Evolutionary conservation across 2,797 vertebrate genomes (phyloP).

Genomic region (Notoglanidium macrostoma): DNA sequence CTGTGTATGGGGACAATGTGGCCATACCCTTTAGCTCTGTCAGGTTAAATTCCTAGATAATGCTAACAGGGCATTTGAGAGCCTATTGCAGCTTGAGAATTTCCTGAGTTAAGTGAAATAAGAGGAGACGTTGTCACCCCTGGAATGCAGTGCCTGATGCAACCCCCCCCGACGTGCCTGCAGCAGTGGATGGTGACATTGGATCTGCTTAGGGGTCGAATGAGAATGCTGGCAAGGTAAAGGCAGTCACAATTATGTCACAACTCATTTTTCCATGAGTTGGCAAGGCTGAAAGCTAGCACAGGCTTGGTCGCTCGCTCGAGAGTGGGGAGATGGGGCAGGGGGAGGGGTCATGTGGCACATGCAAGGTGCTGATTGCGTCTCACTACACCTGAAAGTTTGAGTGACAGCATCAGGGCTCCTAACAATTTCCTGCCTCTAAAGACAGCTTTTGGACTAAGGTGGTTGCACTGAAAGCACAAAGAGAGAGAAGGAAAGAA

Average conservation of each 20-base stretch:
- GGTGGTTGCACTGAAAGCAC: constrained; percentile 94
- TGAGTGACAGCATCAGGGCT: constrained; percentile 86
- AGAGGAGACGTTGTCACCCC: constrained; percentile 42
- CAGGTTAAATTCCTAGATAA: constrained; percentile 35
- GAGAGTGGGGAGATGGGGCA: constrained; percentile 34
- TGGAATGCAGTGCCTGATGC: constrained; percentile 28
- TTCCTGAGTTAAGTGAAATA: constrained; percentile 57
- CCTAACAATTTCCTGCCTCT: constrained; percentile 88
- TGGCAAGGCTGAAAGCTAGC: constrained; percentile 64
- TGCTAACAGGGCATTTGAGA: constrained; percentile 42
- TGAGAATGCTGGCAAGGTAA: constrained; percentile 67
- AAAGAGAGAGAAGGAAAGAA: constrained; percentile 80
- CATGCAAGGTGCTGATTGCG: constrained; percentile 88
- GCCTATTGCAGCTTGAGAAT: constrained; percentile 47
- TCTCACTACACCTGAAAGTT: constrained; percentile 86
- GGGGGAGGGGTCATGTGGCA: constrained; percentile 66
- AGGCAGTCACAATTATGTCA: constrained; percentile 63
- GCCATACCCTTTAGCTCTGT: constrained; percentile 22
- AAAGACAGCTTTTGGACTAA: constrained; percentile 89
- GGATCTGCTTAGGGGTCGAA: constrained; percentile 73
- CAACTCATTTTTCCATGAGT: constrained; percentile 74
- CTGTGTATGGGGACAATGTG: neutral
- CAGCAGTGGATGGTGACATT: constrained; percentile 60
- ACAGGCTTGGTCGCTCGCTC: constrained; percentile 50
- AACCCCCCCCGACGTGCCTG: constrained; percentile 9